phyloP scores from a whole-genome alignment of 2,113 vertebrate species.

The human (Homo sapiens) region DNA sequence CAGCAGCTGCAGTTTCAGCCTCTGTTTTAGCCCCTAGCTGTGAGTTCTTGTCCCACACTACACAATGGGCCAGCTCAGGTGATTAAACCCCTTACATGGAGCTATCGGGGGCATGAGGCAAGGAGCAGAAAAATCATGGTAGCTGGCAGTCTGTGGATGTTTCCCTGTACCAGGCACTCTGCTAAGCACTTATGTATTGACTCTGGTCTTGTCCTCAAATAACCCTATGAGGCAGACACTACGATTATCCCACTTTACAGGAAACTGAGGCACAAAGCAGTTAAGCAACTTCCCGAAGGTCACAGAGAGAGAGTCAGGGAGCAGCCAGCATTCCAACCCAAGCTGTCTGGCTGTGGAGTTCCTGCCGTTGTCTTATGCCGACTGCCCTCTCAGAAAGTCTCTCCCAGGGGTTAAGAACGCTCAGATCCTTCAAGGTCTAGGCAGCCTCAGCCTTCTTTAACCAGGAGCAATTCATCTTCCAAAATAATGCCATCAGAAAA shows the following conservation, averaged over 20 bases:
- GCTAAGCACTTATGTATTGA: fast-evolving
- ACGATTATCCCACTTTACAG: background rate
- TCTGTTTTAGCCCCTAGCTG: background rate
- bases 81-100: fast-evolving
- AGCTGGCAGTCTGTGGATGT: fast-evolving
- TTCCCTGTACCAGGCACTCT: no score
- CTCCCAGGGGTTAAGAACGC: background rate
- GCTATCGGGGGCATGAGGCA: fast-evolving
- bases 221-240: background rate
- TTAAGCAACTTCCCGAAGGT: background rate
- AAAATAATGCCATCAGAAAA: background rate
- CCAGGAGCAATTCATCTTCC: background rate
- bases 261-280: background rate
- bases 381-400: background rate
- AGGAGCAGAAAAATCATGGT: fast-evolving
- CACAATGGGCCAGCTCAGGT: fast-evolving
- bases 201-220: background rate
- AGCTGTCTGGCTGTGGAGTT: fast-evolving
- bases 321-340: no score
- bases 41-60: background rate
- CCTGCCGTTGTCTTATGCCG: no score
- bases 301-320: background rate
- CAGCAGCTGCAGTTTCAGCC: background rate
- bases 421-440: background rate
- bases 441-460: background rate